A percentile compares a stretch with the other conserved stretches of the same genome.
Evolutionary conservation across 2,113 vertebrate genomes (phyloP).

Genomic region (Periophthalmodon schlosseri): DNA sequence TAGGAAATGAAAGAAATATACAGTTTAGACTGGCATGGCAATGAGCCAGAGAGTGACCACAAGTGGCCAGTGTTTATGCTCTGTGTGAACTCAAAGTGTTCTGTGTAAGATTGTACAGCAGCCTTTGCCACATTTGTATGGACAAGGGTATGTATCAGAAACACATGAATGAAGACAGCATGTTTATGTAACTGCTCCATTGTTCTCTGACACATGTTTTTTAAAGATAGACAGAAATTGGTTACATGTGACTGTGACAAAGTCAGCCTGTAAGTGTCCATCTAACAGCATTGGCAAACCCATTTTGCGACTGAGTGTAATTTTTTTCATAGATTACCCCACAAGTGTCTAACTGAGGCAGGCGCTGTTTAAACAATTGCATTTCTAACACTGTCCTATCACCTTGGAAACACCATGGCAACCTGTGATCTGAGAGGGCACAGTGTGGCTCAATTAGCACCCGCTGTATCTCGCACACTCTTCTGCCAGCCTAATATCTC

Average conservation of each 20-base stretch:
- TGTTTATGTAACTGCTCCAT: neutral
- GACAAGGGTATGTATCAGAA: neutral
- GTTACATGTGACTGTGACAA: neutral
- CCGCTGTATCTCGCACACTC: conserved; percentile 46
- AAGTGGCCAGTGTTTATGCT: conserved; percentile 7
- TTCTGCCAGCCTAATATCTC: conserved; percentile 51
- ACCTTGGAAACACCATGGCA: conserved; percentile 74
- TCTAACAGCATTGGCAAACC: neutral
- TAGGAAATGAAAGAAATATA: conserved; percentile 9
- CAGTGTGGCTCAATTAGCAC: conserved; percentile 74
- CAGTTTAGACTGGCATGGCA: neutral
- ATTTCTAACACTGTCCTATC: conserved; percentile 70
- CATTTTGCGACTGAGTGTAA: conserved; percentile 16
- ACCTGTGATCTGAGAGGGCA: conserved; percentile 70
- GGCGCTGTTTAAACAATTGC: conserved; percentile 63
- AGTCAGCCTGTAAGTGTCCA: neutral
- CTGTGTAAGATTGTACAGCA: neutral
- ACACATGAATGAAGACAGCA: neutral
- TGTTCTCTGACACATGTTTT: neutral
- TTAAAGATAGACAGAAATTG: neutral
- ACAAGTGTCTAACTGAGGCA: conserved; percentile 57
- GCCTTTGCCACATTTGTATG: neutral
- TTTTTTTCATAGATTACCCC: conserved; percentile 58
- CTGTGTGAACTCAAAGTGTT: neutral
- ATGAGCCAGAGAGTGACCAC: conserved; percentile 7